These are phyloP conservation scores for Trachelus stipa DNA, from an alignment of 2,888 invertebrate genomes.

Conservation along the genomic window DNA sequence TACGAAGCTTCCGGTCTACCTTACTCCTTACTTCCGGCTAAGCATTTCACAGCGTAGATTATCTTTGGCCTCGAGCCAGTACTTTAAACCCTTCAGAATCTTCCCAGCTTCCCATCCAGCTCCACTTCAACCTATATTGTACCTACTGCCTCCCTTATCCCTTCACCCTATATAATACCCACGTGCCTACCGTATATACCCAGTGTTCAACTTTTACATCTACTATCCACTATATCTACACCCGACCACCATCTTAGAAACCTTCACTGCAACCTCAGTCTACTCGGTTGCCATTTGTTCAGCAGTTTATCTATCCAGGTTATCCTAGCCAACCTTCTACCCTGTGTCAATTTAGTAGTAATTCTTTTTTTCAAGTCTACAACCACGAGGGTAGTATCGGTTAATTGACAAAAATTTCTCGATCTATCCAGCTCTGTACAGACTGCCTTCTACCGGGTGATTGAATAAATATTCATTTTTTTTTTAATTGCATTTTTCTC, in stretches of 20 bases:
- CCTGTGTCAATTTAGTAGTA: neutral
- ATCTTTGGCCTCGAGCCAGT: neutral
- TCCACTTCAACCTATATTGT: neutral
- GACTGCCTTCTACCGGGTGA: neutral
- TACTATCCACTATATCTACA: neutral
- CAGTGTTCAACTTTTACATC: neutral
- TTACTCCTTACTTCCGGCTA: neutral
- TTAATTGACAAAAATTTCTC: neutral
- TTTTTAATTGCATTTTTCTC: neutral
- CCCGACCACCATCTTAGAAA: neutral
- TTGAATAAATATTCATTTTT: neutral
- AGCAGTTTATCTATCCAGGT: neutral
- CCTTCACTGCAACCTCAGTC: neutral
- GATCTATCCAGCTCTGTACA: neutral
- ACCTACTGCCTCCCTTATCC: neutral
- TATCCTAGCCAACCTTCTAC: neutral
- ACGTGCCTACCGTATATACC: neutral
- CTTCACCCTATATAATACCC: neutral
- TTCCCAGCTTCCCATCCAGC: neutral
- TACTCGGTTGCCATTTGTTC: neutral
- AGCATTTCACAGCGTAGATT: neutral
- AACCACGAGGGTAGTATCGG: neutral
- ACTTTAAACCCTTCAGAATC: neutral
- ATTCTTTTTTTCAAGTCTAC: neutral
- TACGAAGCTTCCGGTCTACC: neutral